phyloP scores from a whole-genome alignment of 2,113 vertebrate species.

The Phalacrocorax brasilianus region DNA sequence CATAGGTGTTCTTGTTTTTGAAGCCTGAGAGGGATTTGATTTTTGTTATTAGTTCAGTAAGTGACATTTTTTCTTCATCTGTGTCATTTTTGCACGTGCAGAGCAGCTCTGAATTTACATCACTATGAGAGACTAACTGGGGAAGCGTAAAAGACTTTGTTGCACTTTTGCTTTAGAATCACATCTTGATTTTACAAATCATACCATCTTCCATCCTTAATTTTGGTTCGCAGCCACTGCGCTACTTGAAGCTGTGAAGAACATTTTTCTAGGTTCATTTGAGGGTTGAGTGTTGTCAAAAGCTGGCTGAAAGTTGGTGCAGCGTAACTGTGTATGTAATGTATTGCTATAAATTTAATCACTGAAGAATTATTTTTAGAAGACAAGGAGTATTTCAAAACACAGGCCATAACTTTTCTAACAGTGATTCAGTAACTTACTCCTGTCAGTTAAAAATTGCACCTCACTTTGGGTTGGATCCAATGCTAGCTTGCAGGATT shows the following conservation, averaged over 20 bases:
- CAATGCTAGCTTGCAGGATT: background rate
- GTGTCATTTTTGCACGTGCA: background rate
- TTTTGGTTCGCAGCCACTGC: background rate
- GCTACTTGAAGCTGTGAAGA: background rate
- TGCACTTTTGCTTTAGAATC: background rate
- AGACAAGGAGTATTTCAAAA: constrained; percentile 38
- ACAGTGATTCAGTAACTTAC: background rate
- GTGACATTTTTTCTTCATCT: background rate
- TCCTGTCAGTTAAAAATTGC: background rate
- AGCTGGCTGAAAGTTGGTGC: background rate
- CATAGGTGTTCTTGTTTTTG: background rate
- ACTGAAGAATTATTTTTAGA: constrained; percentile 17
- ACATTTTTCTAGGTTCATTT: background rate
- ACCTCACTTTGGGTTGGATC: background rate
- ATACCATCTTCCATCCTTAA: fast-evolving
- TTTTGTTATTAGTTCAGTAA: background rate
- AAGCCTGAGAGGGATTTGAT: background rate
- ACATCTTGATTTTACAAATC: background rate
- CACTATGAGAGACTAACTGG: background rate
- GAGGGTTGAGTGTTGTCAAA: background rate
- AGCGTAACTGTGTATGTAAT: background rate
- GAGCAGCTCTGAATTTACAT: background rate
- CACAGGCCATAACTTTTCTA: background rate
- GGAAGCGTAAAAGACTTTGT: background rate
- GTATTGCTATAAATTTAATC: constrained; percentile 6